Evolutionary conservation across 2,113 vertebrate genomes (phyloP), one percentile per base, ranked within the genome.

Genomic region (Lampris incognitus): DNA sequence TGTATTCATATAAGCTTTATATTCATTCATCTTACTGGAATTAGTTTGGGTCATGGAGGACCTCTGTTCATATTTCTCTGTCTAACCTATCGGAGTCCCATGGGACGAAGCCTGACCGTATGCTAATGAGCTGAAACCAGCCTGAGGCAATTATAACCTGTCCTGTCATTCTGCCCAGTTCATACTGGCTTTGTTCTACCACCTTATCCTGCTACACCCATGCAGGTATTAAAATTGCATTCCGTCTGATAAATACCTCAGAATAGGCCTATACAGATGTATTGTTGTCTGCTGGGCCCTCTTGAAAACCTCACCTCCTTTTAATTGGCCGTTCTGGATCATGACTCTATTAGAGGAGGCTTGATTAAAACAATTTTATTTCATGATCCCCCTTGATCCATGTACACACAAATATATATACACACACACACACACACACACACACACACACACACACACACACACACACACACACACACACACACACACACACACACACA

Each of bases 81-180:
- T 54, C 51, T 13, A 54, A 54, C 68, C 71, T 37, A 41, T 40
- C 36, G 10, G 66, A 62, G 44, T 8, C 66, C 65, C 66, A 36
- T 5, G 61, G 51, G 72, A 67, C 24, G 66, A 72, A 44, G 2
- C 61, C 66, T 60, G 57, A 40, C 68, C 59, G 40, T 72, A 88
- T 87, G 76, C 66, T 81, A 78, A 89, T 88, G 56, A 79, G 66
- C 48, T 52, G 38, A 24, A 79, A 58, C 69, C 36, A 59, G 52
- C 85, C 42, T 38, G 13, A 68, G 78, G 86, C 78, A 6, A 58
- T 24, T 59, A 41, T 66, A 63, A 73, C 39, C 60, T 48, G 9
- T 50, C 57, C 74, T 24, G 37, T 57, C 62, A 46, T 74, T 51
- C n/a, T 8, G n/a, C 74, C 57, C 24, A 10, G 24, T 81, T 88